Evolutionary conservation across 2,888 invertebrate genomes (phyloP).

Genomic region (Calameuta filiformis): DNA sequence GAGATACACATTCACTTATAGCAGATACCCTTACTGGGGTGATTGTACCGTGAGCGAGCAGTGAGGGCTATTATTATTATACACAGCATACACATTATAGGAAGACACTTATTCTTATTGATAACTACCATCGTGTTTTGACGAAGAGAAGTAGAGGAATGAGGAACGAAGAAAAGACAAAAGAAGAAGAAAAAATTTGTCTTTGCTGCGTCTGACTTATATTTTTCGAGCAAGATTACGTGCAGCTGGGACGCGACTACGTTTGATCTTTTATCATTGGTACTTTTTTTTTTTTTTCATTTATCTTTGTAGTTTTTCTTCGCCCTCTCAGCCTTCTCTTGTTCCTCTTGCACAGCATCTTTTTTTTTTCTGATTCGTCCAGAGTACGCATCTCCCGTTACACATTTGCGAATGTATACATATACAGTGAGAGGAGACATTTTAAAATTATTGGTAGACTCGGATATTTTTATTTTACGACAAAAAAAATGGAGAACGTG

Average conservation of each 20-base stretch:
- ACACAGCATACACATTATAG: slow-evolving; percentile 46
- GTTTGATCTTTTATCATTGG: neutral
- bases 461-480: neutral
- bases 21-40: slow-evolving; percentile 53
- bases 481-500: neutral
- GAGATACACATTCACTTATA: slow-evolving; percentile 54
- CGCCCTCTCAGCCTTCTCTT: neutral
- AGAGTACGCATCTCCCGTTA: neutral
- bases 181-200: slow-evolving; percentile 45
- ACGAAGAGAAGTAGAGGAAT: slow-evolving; percentile 35
- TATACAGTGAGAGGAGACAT: neutral
- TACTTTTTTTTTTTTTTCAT: too few relatives aligned
- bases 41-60: slow-evolving; percentile 56
- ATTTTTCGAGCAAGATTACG: slow-evolving; percentile 54
- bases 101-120: slow-evolving; percentile 56
- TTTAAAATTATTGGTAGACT: neutral
- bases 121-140: slow-evolving; percentile 52
- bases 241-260: slow-evolving; percentile 34
- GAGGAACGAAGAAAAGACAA: slow-evolving; percentile 20
- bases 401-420: neutral
- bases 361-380: neutral
- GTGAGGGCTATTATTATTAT: slow-evolving; percentile 28
- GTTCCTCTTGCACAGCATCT: neutral
- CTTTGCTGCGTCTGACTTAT: slow-evolving; percentile 55
- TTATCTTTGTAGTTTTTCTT: too few relatives aligned